Conservation (phyloP, 2,888 invertebrate genomes). For the Drosophila neutralis region DNA sequence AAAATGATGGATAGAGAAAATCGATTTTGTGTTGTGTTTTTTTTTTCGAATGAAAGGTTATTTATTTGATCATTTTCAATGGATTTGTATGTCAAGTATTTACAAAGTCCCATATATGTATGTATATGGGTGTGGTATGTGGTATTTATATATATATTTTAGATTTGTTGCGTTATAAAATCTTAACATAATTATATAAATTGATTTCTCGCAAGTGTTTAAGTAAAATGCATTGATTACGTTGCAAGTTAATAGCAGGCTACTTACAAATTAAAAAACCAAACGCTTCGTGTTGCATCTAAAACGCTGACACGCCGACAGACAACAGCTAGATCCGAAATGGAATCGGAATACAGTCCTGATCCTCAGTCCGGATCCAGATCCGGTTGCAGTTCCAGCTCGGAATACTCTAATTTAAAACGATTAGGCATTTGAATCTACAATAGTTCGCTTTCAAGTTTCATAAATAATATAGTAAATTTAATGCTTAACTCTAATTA, state of each 20-base stretch:
- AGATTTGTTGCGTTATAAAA: slow-evolving; percentile 68
- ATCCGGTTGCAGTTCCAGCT: slow-evolving; percentile 1
- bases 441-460: slow-evolving; percentile 55
- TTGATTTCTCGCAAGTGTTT: slow-evolving; percentile 58
- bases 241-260: slow-evolving; percentile 67
- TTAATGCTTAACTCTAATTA: slow-evolving; percentile 69
- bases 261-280: slow-evolving; percentile 75
- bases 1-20: slow-evolving; percentile 51
- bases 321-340: slow-evolving; percentile 10
- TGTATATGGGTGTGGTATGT: slow-evolving; percentile 42
- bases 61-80: slow-evolving; percentile 65
- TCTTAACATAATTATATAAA: slow-evolving; percentile 76
- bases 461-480: slow-evolving; percentile 67
- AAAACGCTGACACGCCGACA: slow-evolving; percentile 29
- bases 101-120: slow-evolving; percentile 70
- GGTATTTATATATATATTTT: slow-evolving; percentile 35
- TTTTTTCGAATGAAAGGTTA: slow-evolving; percentile 65
- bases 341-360: not conserved
- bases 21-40: slow-evolving; percentile 52
- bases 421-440: slow-evolving; percentile 60
- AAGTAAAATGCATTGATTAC: slow-evolving; percentile 72
- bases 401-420: slow-evolving; percentile 48
- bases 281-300: slow-evolving; percentile 51
- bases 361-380: not conserved
- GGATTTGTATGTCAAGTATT: slow-evolving; percentile 72